These are phyloP conservation scores for Ploceus nigricollis DNA, from an alignment of 2,113 vertebrate genomes.

Conservation along the genomic window DNA sequence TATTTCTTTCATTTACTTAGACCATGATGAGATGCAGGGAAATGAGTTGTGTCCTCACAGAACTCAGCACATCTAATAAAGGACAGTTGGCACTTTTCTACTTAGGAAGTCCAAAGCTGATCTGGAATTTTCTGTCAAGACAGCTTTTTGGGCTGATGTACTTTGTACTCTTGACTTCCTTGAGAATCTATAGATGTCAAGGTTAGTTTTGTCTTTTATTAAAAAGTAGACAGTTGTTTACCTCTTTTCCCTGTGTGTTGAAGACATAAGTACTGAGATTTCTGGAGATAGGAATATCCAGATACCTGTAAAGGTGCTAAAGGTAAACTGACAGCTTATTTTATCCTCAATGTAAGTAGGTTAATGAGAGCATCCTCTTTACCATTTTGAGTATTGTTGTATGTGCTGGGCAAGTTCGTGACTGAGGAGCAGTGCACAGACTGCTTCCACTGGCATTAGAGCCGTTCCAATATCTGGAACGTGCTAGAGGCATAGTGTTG, in stretches of 20 bases:
- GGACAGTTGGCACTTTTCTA: not conserved
- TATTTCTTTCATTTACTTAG: not conserved
- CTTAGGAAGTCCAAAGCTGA: not conserved
- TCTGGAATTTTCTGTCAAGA: not conserved
- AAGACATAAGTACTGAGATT: not conserved
- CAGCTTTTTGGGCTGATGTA: not conserved
- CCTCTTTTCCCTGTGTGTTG: not conserved
- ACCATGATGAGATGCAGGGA: not conserved
- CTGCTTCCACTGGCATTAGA: not conserved
- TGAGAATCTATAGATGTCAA: not conserved
- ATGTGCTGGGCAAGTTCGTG: not conserved
- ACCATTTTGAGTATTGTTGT: not conserved
- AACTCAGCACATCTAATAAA: not conserved
- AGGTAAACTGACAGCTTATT: not conserved
- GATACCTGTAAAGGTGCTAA: not conserved
- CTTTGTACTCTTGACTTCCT: not conserved
- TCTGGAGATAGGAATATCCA: not conserved
- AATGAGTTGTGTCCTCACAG: not conserved
- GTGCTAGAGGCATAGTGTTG: not conserved
- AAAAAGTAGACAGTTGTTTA: not conserved
- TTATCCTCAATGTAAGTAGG: not conserved
- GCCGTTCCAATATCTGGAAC: not conserved
- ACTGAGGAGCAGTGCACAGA: not conserved
- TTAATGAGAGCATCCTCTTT: not conserved
- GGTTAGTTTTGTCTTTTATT: not conserved